Base-by-base conservation (phyloP, 2,797 vertebrate species). In the Dallia pectoralis region DNA sequence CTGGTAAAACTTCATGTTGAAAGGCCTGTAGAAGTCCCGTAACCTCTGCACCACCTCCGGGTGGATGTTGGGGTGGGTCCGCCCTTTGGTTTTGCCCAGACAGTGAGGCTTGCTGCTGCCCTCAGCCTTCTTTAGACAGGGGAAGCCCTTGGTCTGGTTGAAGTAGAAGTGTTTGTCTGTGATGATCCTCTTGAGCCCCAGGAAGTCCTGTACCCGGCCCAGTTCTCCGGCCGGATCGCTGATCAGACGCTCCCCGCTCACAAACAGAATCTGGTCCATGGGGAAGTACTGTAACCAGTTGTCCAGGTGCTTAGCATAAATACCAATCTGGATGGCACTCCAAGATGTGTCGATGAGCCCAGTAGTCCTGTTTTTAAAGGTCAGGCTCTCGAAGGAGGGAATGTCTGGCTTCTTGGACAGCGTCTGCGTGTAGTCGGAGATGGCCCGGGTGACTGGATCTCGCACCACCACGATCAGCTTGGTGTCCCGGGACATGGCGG, bases 401-500 rank as follows among this genome's bases (percentile, higher is more conserved):
- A 94, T 94, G 85, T 94, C 93, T 0, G 93, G 93, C 83, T 93
- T 93, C 87, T 95, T 95, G 25, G 93, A 94, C 79, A 95, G 85
- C 0, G 94, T 95, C 85, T 97, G 96, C 0, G 96, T 97, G 89
- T 96, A 97, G 91, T 97, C 96, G 0, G 96, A 97, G 87, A 97
- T 96, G 68, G 95, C 95, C 81, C 96, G 87, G 81, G 95, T 97
- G 82, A 97, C 96, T 0, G 96, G 96, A 84, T 97, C 96, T 78
- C 96, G 91, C 87, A 97, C 96, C 79, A 97, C 96, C 88, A 97
- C 96, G 48, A 97, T 96, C 64, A 97, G 86, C 86, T 96, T 96
- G 63, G 95, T 96, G 89, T 90, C 90, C 82, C 91, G 94, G 56
- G 92, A 93, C 96, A 97, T 96, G 88, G 95, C 92, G 0, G 93